phyloP scores from a whole-genome alignment of 2,888 invertebrate genomes.

The Elmis aenea region DNA sequence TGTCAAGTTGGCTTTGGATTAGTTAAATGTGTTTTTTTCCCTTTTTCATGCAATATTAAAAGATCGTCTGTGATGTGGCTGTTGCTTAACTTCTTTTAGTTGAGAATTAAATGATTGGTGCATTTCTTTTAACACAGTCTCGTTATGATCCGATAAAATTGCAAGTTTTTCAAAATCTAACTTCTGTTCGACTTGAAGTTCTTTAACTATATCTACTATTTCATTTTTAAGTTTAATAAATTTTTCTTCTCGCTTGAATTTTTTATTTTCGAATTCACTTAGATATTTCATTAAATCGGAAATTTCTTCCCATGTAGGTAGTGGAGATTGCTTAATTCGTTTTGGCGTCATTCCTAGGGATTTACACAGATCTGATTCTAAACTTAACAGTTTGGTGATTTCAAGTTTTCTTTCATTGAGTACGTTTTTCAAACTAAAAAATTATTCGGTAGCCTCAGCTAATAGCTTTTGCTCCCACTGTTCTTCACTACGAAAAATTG shows the following conservation, averaged over 20 bases:
- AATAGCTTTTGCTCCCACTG: too few species aligned
- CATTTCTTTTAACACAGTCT: too few species aligned
- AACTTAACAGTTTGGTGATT: slow-evolving; percentile 48
- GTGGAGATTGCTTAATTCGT: slow-evolving; percentile 48
- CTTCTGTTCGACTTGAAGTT: slow-evolving; percentile 42
- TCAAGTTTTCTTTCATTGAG: slow-evolving; percentile 48
- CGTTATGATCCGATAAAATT: too few species aligned
- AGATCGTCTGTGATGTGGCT: too few species aligned
- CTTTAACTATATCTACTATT: slow-evolving; percentile 40
- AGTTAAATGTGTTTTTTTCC: too few species aligned
- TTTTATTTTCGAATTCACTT: slow-evolving; percentile 56
- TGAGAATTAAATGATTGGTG: too few species aligned
- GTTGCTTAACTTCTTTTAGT: slow-evolving; percentile 55
- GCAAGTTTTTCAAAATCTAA: slow-evolving; percentile 44
- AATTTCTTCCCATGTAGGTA: slow-evolving; percentile 60
- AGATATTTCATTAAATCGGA: slow-evolving; percentile 56
- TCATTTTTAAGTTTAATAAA: slow-evolving; percentile 41
- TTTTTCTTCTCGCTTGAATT: slow-evolving; percentile 49
- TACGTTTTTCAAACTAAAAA: slow-evolving; percentile 48
- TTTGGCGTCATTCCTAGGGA: slow-evolving; percentile 52
- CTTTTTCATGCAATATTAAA: too few species aligned
- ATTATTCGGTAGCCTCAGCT: too few species aligned
- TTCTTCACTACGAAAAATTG: too few species aligned
- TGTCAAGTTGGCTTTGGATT: too few species aligned
- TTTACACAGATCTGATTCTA: slow-evolving; percentile 54